phyloP scores from a whole-genome alignment of 2,113 vertebrate species.

The Nothobranchius kuhntae region DNA sequence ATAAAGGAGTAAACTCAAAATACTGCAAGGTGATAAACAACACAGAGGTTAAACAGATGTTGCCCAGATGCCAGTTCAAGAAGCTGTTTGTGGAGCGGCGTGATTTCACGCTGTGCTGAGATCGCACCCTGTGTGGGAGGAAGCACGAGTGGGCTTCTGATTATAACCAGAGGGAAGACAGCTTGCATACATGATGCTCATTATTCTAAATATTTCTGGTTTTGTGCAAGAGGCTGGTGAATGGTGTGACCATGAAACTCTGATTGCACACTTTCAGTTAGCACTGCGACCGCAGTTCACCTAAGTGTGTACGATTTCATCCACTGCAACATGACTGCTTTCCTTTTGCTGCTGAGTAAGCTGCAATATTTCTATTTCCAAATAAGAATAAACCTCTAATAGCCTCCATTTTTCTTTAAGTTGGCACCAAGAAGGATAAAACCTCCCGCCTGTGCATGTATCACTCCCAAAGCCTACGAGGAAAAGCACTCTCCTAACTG shows the following conservation, averaged over 20 bases:
- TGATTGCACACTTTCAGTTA: slow-evolving; percentile 28
- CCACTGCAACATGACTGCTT: slow-evolving; percentile 23
- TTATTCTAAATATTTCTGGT: slow-evolving; percentile 39
- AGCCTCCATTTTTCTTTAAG: slow-evolving; percentile 14
- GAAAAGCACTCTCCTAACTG: slow-evolving; percentile 36
- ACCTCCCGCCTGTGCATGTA: slow-evolving; percentile 17
- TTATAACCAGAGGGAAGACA: slow-evolving; percentile 55
- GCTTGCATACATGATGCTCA: slow-evolving; percentile 51
- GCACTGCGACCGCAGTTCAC: slow-evolving; percentile 18
- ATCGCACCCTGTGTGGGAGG: slow-evolving; percentile 52
- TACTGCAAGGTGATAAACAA: slow-evolving; percentile 15
- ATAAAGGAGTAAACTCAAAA: not conserved
- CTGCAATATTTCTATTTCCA: slow-evolving; percentile 23
- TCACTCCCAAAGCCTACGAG: slow-evolving; percentile 35
- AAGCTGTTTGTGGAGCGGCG: slow-evolving; percentile 17
- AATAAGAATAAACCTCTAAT: slow-evolving; percentile 31
- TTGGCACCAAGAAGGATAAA: slow-evolving; percentile 17
- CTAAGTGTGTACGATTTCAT: slow-evolving; percentile 37
- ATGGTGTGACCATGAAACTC: slow-evolving; percentile 1
- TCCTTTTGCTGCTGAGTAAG: slow-evolving; percentile 12
- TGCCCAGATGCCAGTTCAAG: slow-evolving; percentile 24
- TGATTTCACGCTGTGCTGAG: slow-evolving; percentile 3
- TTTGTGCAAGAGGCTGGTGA: slow-evolving; percentile 20
- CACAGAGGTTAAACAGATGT: slow-evolving; percentile 44
- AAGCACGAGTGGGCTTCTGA: slow-evolving; percentile 45